Evolutionary conservation across 1,140 invertebrate genomes (phyloP).

Genomic region (Leptoteleia sp.): DNA sequence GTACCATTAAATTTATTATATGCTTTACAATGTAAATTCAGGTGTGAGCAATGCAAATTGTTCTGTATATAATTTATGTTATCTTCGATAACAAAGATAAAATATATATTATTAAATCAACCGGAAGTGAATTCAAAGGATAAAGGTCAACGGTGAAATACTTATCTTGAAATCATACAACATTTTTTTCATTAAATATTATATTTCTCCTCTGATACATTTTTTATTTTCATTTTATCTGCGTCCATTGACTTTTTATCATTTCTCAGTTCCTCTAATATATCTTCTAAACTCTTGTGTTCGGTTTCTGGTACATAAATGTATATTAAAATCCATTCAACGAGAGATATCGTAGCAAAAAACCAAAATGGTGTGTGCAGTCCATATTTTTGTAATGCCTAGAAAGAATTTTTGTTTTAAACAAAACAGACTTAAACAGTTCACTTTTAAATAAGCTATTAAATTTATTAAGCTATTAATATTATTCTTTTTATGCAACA

Average conservation of each 20-base stretch:
- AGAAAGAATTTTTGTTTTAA: constrained; percentile 17
- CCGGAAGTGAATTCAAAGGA: too few species aligned
- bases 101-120: too few species aligned
- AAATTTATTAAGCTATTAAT: too few species aligned
- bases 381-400: constrained; percentile 79
- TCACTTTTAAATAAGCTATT: background rate
- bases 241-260: constrained; percentile 19
- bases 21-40: too few species aligned
- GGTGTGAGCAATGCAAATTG: too few species aligned
- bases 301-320: constrained; percentile 85
- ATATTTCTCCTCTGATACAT: constrained; percentile 11
- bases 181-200: background rate
- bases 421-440: background rate
- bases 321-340: constrained; percentile 82
- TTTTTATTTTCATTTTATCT: constrained; percentile 4
- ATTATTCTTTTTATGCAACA: too few species aligned
- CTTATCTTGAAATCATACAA: too few species aligned
- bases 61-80: too few species aligned
- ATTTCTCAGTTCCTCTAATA: constrained; percentile 76
- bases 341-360: constrained; percentile 81
- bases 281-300: constrained; percentile 84
- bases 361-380: constrained; percentile 82
- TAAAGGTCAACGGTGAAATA: too few species aligned
- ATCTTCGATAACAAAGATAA: too few species aligned
- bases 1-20: too few species aligned